Evolutionary conservation across 1,140 invertebrate genomes (phyloP), one percentile per base, ranked within the genome.

Genomic region (Neoseiulus cucumeris): DNA sequence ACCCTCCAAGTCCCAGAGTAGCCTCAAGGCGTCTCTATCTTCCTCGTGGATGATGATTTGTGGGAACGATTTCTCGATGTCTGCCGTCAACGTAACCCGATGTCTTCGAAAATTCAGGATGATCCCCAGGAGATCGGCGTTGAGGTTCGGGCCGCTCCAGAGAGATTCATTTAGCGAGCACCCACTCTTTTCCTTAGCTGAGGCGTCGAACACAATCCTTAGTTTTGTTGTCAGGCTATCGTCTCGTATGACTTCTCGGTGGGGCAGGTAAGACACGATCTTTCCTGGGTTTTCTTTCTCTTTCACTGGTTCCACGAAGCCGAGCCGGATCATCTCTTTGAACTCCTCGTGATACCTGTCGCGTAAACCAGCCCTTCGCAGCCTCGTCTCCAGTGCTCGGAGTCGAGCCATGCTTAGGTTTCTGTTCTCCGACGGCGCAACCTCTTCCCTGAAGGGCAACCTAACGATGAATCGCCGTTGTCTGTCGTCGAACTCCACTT

Each of bases 191-290:
- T 44, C 22, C 28, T 1, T 42, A 7, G 65, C 33, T 18, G 41
- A 64, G 44, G 65, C 44, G 64, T 74, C 70, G 51, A 72, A 74
- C 0, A 74, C 72, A 0, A 71, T 59, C 4, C 73, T 51, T 0
- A 72, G 1, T 64, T 71, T 70, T 6, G 70, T 72, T 0, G 69
- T 70, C 1, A 18, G 42, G 28, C 67, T 72, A 1, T 68, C 41
- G 65, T 69, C 66, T 9, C 69, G 70, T 7, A 73, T 67, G 0
- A 73, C 71, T 0, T 70, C 65, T 12, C 70, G 70, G 64, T 73
- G 73, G 18, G 70, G 70, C 7, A 72, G 18, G 64, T 71, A 74
- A 64, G 47, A 65, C 4, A 39, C 9, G 33, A 6, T 39, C 33
- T 9, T 39, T 39, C 33, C 33, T 9, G 33, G 33, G 4, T 4